Conservation (phyloP, 35 echinoderm and acorn worm genomes). For the Anneissia japonica region DNA sequence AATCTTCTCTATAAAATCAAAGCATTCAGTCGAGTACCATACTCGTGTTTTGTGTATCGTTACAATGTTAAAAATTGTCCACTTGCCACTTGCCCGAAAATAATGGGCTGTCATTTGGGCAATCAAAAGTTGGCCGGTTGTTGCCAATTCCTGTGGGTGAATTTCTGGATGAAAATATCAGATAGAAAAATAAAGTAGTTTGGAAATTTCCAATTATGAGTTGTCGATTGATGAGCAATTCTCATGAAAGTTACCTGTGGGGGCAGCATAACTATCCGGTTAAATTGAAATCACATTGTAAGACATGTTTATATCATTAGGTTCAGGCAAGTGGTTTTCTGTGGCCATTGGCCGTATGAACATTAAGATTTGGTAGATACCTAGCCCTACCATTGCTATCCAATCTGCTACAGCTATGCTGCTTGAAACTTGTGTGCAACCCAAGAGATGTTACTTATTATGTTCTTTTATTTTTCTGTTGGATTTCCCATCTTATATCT, state of each 20-base stretch:
- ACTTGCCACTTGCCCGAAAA: constrained; percentile 1
- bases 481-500: too few species aligned
- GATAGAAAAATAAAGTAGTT: not conserved
- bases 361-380: not conserved
- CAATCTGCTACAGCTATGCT: not conserved
- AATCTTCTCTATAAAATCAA: not conserved
- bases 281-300: not conserved
- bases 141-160: not conserved
- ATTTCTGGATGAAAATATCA: not conserved
- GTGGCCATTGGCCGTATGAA: not conserved
- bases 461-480: too few species aligned
- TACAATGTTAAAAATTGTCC: not conserved
- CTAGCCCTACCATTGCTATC: not conserved
- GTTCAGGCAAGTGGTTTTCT: not conserved
- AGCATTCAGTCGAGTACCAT: not conserved
- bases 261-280: not conserved
- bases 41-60: not conserved
- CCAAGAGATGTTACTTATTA: too few species aligned
- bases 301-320: not conserved
- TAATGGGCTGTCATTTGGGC: not conserved
- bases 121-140: not conserved
- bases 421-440: not conserved
- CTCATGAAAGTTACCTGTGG: not conserved
- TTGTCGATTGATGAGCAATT: not conserved
- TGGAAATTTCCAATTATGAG: not conserved